These are phyloP conservation scores for Rhingia campestris DNA, from an alignment of 2,888 invertebrate genomes.

Conservation along the genomic window DNA sequence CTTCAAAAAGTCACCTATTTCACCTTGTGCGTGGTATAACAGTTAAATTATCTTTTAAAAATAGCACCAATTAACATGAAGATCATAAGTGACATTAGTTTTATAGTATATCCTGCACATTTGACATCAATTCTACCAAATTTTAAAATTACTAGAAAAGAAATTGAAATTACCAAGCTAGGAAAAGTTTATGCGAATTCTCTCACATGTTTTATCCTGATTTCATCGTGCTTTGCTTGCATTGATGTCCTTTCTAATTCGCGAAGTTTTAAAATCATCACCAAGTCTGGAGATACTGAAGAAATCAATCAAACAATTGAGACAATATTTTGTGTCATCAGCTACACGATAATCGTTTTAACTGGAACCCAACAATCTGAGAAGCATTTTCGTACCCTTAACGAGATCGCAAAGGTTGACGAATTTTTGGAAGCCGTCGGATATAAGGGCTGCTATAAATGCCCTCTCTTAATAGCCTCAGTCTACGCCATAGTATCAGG, in stretches of 20 bases:
- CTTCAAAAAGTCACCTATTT: not conserved
- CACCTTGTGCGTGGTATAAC: not conserved
- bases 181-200: slow-evolving; percentile 75
- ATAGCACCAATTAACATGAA: slow-evolving; percentile 73
- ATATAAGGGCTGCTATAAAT: slow-evolving; percentile 74
- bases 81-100: slow-evolving; percentile 75
- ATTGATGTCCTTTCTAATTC: slow-evolving; percentile 75
- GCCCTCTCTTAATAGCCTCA: slow-evolving; percentile 67
- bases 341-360: slow-evolving; percentile 77
- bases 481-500: slow-evolving; percentile 58
- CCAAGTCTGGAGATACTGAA: slow-evolving; percentile 77
- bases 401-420: slow-evolving; percentile 77
- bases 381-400: slow-evolving; percentile 76
- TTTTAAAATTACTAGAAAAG: slow-evolving; percentile 61
- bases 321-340: slow-evolving; percentile 77
- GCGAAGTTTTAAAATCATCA: slow-evolving; percentile 75
- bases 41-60: not conserved
- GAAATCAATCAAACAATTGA: slow-evolving; percentile 79
- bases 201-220: slow-evolving; percentile 64
- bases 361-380: slow-evolving; percentile 76
- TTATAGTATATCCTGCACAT: slow-evolving; percentile 72
- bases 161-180: slow-evolving; percentile 60
- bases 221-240: slow-evolving; percentile 65
- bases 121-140: slow-evolving; percentile 76
- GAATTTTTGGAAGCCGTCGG: slow-evolving; percentile 75